Evolutionary conservation across 2,888 invertebrate species (phyloP).

Genomic region (Amphipoea lucens): DNA sequence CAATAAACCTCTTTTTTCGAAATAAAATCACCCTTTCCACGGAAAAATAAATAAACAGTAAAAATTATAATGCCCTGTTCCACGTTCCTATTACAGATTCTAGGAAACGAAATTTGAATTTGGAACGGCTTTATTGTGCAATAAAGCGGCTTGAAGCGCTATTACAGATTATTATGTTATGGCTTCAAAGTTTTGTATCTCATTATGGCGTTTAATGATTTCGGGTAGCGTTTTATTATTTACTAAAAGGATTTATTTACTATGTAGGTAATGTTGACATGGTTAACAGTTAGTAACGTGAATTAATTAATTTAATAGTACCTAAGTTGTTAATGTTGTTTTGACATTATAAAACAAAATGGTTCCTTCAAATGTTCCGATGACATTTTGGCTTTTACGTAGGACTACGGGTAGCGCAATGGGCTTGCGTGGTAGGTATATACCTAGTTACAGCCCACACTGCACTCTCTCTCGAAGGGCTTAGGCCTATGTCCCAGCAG

Average conservation of each 20-base stretch:
- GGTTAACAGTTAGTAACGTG: constrained; percentile 10
- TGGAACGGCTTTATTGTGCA: constrained; percentile 73
- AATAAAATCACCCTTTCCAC: constrained; percentile 66
- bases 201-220: constrained; percentile 68
- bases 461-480: background rate
- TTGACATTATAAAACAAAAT: background rate
- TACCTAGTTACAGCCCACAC: background rate
- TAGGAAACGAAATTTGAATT: constrained; percentile 77
- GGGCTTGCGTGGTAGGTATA: background rate
- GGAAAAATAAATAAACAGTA: constrained; percentile 76
- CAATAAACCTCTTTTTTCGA: constrained; percentile 49
- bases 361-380: background rate
- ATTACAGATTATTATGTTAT: constrained; percentile 79
- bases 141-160: constrained; percentile 74
- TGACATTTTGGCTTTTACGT: too few species aligned
- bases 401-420: background rate
- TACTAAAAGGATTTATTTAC: constrained; percentile 34
- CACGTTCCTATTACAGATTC: constrained; percentile 76
- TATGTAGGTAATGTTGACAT: constrained; percentile 30
- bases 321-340: background rate
- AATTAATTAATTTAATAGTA: background rate
- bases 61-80: constrained; percentile 68
- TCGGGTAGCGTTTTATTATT: constrained; percentile 50
- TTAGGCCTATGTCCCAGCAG: too few species aligned
- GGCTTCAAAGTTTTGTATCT: constrained; percentile 68